Conservation (phyloP, 2,797 vertebrate species). For the Margarornis squamiger region DNA sequence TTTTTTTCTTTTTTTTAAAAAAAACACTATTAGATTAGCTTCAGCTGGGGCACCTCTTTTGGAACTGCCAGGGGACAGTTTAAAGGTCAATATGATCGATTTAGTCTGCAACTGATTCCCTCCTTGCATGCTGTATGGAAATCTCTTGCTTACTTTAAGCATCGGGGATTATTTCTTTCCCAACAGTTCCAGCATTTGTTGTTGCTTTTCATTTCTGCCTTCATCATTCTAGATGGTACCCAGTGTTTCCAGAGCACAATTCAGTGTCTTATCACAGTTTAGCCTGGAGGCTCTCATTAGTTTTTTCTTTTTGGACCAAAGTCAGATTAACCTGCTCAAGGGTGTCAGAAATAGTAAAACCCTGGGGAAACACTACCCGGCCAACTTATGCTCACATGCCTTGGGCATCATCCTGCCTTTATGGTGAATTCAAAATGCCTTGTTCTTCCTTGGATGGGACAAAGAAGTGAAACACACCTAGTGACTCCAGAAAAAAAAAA, state of each 20-base stretch:
- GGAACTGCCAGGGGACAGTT: background rate
- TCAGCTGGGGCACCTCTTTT: slow-evolving; percentile 28
- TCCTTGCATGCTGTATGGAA: rapidly evolving
- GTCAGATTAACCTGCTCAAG: background rate
- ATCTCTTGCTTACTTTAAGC: background rate
- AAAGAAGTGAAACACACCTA: background rate
- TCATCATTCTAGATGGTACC: background rate
- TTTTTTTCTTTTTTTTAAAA: too few species aligned
- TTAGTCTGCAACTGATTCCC: background rate
- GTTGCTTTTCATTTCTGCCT: background rate
- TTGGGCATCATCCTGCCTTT: background rate
- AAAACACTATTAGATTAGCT: background rate
- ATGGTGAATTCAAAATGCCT: background rate
- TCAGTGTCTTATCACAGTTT: background rate
- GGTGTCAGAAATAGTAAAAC: background rate
- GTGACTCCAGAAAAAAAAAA: background rate
- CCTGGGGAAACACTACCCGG: background rate
- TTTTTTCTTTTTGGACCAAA: background rate
- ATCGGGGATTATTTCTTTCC: background rate
- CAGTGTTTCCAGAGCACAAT: background rate
- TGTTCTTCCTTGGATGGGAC: background rate
- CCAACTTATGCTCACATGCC: background rate
- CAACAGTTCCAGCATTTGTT: background rate
- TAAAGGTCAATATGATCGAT: slow-evolving; percentile 21
- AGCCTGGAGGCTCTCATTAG: background rate